These are phyloP conservation scores for Acyrthosiphon pisum DNA, from an alignment of 1,140 invertebrate species.

Conservation along the genomic window DNA sequence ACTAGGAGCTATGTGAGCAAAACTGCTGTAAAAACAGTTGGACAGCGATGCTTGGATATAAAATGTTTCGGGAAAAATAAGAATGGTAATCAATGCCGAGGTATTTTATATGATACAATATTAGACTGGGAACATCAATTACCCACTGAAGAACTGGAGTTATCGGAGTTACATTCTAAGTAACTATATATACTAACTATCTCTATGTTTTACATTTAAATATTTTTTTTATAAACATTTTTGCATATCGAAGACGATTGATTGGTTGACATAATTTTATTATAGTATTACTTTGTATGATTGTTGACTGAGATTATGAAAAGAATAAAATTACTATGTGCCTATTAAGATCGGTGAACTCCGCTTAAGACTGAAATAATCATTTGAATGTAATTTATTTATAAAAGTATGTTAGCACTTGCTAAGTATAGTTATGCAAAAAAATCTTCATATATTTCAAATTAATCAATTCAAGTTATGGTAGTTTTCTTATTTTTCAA, in stretches of 20 bases:
- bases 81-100: conserved; percentile 78
- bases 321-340: neutral
- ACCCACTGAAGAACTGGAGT: conserved; percentile 86
- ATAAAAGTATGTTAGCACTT: conserved; percentile 62
- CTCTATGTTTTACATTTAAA: neutral
- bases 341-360: neutral
- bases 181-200: conserved; percentile 64
- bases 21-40: conserved; percentile 84
- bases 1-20: conserved; percentile 83
- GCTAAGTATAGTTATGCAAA: neutral
- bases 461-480: too few species aligned
- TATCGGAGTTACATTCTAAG: conserved; percentile 88
- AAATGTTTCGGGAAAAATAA: conserved; percentile 72
- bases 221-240: neutral
- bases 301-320: neutral
- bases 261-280: neutral
- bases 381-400: neutral
- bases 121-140: conserved; percentile 98
- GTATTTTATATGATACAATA: conserved; percentile 88
- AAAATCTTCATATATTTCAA: neutral
- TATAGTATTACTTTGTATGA: neutral
- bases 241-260: neutral
- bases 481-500: neutral
- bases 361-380: neutral
- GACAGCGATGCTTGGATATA: conserved; percentile 84